Evolutionary conservation across 2,113 vertebrate species (phyloP), one percentile per base, ranked within the genome.

Genomic region (Engystomops pustulosus): DNA sequence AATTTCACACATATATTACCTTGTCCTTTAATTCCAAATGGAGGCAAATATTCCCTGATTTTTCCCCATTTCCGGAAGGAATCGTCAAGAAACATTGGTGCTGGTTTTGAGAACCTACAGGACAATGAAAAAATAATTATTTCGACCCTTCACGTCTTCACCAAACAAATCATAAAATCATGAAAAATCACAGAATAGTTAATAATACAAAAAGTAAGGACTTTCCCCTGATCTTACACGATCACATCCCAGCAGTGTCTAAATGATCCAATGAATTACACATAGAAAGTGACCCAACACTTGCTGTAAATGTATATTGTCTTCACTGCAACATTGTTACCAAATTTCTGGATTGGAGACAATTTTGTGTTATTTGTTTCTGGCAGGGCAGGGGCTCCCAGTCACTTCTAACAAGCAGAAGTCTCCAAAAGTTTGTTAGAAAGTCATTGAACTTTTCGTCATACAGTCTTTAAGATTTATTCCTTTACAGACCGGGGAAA

Each of bases 11-110:
- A 36, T 12, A 4, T 14, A 23, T 71, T 95, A 95, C 94, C 94
- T 95, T 95, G 94, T 88, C 94, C 94, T 94, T 95, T 95, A 92
- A 95, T 95, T 86, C 94, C 94, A 90, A 95, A 95, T 30, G 94
- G 94, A 27, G 94, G 94, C 86, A 95, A 93, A 80, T 94, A 95
- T 85, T 95, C 94, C 86, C 92, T 92, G 88, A 95, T 94, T 86
- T 91, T 92, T 55, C 93, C 90, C 94, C 94, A 95, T 76, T 93
- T 94, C 83, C 91, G 93, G 89, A 95, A 95, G 85, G 94, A 94
- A 86, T 94, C 90, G 81, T 95, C 94, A 85, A 95, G 91, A 88
- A 95, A 95, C 94, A 95, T 95, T 83, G 94, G 94, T 86, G 94
- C 94, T 86, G 93, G 94, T 89, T 93, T 94, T 2, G 91, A 95